phyloP scores from a whole-genome alignment of 2,888 invertebrate genomes.

The Tipula confusa region DNA sequence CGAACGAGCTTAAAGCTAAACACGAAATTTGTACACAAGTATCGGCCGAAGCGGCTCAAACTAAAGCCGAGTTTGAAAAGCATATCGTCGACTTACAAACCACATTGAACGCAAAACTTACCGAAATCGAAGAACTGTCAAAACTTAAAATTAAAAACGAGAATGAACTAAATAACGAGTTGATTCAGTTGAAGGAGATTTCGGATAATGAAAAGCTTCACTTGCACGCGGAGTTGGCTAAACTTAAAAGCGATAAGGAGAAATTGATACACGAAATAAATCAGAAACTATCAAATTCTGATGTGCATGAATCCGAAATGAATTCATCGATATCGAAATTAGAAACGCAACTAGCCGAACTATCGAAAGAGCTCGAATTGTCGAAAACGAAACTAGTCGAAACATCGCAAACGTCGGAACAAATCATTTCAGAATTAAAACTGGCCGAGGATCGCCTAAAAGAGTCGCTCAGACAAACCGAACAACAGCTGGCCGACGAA shows the following conservation, averaged over 20 bases:
- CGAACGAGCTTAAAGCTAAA: neutral
- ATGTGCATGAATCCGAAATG: constrained; percentile 30
- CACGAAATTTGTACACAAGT: constrained; percentile 52
- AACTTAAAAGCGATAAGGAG: constrained; percentile 30
- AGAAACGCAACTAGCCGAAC: constrained; percentile 30
- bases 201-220: constrained; percentile 28
- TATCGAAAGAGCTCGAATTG: constrained; percentile 28
- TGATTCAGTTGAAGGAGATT: constrained; percentile 33
- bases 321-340: constrained; percentile 32
- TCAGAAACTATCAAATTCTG: constrained; percentile 1
- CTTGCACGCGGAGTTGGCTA: neutral
- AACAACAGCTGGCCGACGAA: neutral
- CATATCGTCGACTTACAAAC: constrained; percentile 35
- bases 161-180: constrained; percentile 35
- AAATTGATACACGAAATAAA: constrained; percentile 29
- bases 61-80: neutral
- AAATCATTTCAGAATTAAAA: neutral
- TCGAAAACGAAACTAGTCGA: constrained; percentile 3
- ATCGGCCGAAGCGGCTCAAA: constrained; percentile 48
- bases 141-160: constrained; percentile 43
- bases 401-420: neutral
- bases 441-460: constrained; percentile 30
- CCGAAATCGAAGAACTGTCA: constrained; percentile 38
- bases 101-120: neutral
- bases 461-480: constrained; percentile 12